Conservation (phyloP, 2,888 invertebrate species). For the Drosophila borealis region DNA sequence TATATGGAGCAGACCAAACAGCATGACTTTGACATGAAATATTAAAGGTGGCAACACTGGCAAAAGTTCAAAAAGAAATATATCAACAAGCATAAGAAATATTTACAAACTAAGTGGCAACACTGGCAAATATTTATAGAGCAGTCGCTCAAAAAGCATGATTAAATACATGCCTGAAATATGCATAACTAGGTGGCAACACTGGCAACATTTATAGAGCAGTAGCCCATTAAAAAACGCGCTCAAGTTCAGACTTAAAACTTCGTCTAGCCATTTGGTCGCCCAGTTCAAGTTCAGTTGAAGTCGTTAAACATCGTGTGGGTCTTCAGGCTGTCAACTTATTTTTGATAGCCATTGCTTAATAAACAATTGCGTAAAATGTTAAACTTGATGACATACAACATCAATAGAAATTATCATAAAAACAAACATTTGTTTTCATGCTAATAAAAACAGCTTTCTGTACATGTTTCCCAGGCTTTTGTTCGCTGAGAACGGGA, state of each 20-base stretch:
- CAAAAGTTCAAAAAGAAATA: too few relatives aligned
- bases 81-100: too few relatives aligned
- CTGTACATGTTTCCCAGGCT: background rate
- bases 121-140: too few relatives aligned
- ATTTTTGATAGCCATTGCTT: conserved; percentile 48
- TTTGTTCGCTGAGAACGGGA: background rate
- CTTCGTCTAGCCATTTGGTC: conserved; percentile 28
- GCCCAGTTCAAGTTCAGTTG: conserved; percentile 46
- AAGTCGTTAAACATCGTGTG: conserved; percentile 32
- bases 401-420: conserved; percentile 39
- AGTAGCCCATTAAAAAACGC: conserved; percentile 4
- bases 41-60: too few relatives aligned
- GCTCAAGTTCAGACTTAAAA: conserved; percentile 38
- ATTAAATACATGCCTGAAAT: too few relatives aligned
- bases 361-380: conserved; percentile 59
- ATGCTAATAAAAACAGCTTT: conserved; percentile 11
- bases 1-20: too few relatives aligned
- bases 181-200: background rate
- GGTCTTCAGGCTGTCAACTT: conserved; percentile 35
- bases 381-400: conserved; percentile 33
- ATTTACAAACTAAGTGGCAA: too few relatives aligned
- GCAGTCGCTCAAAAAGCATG: too few relatives aligned
- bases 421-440: conserved; percentile 30
- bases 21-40: too few relatives aligned
- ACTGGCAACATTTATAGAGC: conserved; percentile 23